These are phyloP conservation scores for Ceratosolen solmsi DNA, from an alignment of 1,140 invertebrate species.

Conservation along the genomic window DNA sequence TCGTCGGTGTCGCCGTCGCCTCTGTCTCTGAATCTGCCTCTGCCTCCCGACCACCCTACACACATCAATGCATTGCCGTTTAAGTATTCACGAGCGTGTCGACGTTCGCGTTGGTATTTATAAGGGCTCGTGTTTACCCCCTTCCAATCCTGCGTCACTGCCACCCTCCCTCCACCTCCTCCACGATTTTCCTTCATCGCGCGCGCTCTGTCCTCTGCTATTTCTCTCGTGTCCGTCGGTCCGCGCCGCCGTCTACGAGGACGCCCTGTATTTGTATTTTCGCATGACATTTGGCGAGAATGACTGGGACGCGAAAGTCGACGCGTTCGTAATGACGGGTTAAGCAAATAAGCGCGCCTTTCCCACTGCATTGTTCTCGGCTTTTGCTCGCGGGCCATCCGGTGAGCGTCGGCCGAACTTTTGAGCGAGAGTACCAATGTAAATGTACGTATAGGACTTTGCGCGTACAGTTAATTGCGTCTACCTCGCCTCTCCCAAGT, in stretches of 20 bases:
- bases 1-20: background rate
- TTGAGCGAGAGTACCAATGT: too few relatives aligned
- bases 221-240: background rate
- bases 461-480: too few relatives aligned
- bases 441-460: too few relatives aligned
- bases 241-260: too few relatives aligned
- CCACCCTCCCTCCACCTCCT: background rate
- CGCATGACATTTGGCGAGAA: background rate
- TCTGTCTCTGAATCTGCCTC: too few relatives aligned
- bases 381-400: background rate
- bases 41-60: too few relatives aligned
- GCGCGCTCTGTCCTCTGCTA: background rate
- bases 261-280: constrained; percentile 1
- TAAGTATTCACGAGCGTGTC: constrained; percentile 57
- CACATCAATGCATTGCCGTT: constrained; percentile 2
- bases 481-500: background rate
- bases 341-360: background rate
- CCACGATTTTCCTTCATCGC: too few relatives aligned
- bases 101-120: constrained; percentile 52
- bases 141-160: too few relatives aligned
- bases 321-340: background rate
- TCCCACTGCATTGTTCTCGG: background rate
- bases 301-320: background rate
- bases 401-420: too few relatives aligned
- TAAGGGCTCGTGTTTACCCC: constrained; percentile 39